These are phyloP conservation scores for Oppia nitens DNA, from an alignment of 1,140 invertebrate species.

Conservation along the genomic window DNA sequence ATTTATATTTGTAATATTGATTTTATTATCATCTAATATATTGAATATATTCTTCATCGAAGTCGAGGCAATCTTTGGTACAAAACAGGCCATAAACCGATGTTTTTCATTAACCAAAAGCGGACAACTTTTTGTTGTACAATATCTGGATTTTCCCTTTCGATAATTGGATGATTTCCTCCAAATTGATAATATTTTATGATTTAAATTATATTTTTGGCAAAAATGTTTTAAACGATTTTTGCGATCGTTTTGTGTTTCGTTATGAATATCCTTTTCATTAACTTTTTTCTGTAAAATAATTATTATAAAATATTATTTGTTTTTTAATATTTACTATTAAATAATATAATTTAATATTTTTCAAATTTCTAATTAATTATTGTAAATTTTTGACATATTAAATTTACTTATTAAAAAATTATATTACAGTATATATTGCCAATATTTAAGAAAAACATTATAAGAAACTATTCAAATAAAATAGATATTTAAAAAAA, in stretches of 20 bases:
- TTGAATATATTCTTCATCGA: constrained; percentile 22
- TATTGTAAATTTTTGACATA: no score
- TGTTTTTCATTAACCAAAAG: constrained; percentile 19
- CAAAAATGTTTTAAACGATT: not conserved
- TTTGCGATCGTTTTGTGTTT: not conserved
- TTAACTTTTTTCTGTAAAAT: no score
- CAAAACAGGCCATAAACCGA: constrained; percentile 20
- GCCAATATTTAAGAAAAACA: no score
- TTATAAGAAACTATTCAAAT: no score
- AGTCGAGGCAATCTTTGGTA: constrained; percentile 25
- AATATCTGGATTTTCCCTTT: constrained; percentile 7
- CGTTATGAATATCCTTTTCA: not conserved
- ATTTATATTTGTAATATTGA: not conserved
- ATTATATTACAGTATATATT: no score
- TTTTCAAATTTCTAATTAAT: no score
- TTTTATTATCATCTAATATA: constrained; percentile 12
- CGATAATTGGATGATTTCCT: not conserved
- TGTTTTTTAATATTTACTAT: no score
- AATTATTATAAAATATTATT: no score
- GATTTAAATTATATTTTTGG: not conserved
- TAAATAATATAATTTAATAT: no score
- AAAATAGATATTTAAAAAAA: no score
- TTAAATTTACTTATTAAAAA: no score
- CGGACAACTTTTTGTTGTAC: constrained; percentile 19
- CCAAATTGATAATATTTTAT: not conserved